Percentiles rank a stretch among this genome's conserved stretches.
These are phyloP conservation scores for Phasia obesa DNA, from an alignment of 2,888 invertebrate species.

Conservation along the genomic window DNA sequence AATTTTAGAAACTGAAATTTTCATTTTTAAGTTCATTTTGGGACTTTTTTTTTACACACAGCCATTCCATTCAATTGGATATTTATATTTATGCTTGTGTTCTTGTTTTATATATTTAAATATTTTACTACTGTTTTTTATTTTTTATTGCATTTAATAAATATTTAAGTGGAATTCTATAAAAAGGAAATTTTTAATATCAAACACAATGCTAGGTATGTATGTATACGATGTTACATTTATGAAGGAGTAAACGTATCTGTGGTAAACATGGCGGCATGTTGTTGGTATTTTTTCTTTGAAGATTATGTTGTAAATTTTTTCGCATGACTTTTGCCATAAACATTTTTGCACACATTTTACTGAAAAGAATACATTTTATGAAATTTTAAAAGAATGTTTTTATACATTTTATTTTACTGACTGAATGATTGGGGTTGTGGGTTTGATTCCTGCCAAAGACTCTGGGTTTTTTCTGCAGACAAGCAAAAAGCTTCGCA, in stretches of 20 bases:
- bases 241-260: background rate
- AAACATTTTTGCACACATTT: constrained; percentile 61
- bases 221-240: too few species aligned
- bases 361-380: background rate
- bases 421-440: too few species aligned
- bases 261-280: background rate
- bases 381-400: background rate
- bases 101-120: constrained; percentile 36
- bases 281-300: constrained; percentile 15
- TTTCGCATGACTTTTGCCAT: constrained; percentile 54
- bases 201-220: constrained; percentile 1
- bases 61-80: too few species aligned
- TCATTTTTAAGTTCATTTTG: too few species aligned
- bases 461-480: too few species aligned
- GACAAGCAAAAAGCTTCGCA: too few species aligned
- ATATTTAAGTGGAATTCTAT: constrained; percentile 64
- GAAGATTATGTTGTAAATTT: constrained; percentile 48
- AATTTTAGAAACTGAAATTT: too few species aligned
- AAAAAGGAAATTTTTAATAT: constrained; percentile 54
- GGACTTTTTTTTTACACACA: too few species aligned
- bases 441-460: too few species aligned
- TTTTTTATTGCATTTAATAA: constrained; percentile 68
- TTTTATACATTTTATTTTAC: constrained; percentile 1
- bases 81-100: constrained; percentile 15
- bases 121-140: constrained; percentile 26